Conservation (phyloP, 2,888 invertebrate species). For the Calameuta pallipes region DNA sequence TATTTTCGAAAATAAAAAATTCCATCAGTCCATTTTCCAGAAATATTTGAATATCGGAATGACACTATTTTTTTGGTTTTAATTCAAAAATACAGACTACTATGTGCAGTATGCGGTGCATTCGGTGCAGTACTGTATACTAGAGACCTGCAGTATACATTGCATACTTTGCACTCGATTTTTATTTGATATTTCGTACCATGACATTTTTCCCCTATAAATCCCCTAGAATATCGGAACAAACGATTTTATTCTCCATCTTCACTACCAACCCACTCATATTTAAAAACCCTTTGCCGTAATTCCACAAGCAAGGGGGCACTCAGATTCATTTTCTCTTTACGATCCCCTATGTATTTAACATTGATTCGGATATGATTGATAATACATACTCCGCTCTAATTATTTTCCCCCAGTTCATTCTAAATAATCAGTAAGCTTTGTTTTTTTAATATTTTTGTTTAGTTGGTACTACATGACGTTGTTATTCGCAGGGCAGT, state of each 20-base stretch:
- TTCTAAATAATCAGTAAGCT: neutral
- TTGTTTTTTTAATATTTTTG: neutral
- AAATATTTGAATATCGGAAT: no score
- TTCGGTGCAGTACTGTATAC: no score
- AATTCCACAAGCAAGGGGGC: neutral
- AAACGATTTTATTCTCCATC: neutral
- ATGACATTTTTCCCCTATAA: neutral
- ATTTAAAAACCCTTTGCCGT: neutral
- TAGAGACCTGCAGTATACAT: no score
- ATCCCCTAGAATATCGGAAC: neutral
- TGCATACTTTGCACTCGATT: no score
- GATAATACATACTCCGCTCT: neutral
- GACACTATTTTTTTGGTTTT: no score
- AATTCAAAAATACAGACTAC: no score
- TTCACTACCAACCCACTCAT: neutral
- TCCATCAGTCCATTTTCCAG: neutral
- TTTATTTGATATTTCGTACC: neutral
- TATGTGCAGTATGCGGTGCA: no score
- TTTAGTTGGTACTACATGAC: neutral
- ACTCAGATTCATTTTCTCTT: neutral
- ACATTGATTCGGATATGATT: neutral
- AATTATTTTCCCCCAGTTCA: neutral
- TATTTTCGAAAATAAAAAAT: neutral
- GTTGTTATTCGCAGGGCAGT: neutral
- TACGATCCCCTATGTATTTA: neutral